Base-by-base conservation (phyloP, 2,888 invertebrate species). In the Phorcus lineatus region DNA sequence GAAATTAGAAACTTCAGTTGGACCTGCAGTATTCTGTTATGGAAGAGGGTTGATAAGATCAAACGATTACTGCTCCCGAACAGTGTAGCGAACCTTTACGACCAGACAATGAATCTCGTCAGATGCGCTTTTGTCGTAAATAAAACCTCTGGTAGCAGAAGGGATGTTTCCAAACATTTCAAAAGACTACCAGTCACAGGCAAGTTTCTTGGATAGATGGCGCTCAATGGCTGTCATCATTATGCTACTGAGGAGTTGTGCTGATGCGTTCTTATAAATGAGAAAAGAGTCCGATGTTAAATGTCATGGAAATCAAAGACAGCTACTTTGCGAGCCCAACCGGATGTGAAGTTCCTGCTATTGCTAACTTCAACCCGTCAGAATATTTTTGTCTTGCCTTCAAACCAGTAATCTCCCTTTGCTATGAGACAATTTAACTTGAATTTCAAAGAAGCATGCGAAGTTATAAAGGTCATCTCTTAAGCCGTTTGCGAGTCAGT, bases 301-400 rank as follows among this genome's bases (percentile, higher is more conserved):
- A 70, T 70, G 70, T 70, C 31, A 31, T 16, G 9, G 70, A 40
- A 70, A 70, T 70, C 70, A 70, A 70, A 70, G 70, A 36, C 28
- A 31, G 70, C 31, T 70, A 40, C 70, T 70, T 70, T 70, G 70
- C 70, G 70, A 19, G n/a, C 16, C 28, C 31, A 70, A 70, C 70
- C 70, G 70, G 70, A 70, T 40, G 70, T 36, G 28, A 13, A 36
- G 36, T 36, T 40, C 36, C 70, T 36, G 40, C n/a, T 13, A 31
- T 31, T 31, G 19, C 40, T 19, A 70, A 31, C 19, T n/a, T 36
- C 70, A 19, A 36, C 70, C 36, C 70, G 19, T 70, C 40, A 36
- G 36, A 19, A 19, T 16, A 7, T 19, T 36, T 19, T 36, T 36
- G 36, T 70, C 28, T 36, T 36, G 28, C 40, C 36, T 40, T 36